phyloP scores from a whole-genome alignment of 2,113 vertebrate genomes.

The Paracanthobrama guichenoti region DNA sequence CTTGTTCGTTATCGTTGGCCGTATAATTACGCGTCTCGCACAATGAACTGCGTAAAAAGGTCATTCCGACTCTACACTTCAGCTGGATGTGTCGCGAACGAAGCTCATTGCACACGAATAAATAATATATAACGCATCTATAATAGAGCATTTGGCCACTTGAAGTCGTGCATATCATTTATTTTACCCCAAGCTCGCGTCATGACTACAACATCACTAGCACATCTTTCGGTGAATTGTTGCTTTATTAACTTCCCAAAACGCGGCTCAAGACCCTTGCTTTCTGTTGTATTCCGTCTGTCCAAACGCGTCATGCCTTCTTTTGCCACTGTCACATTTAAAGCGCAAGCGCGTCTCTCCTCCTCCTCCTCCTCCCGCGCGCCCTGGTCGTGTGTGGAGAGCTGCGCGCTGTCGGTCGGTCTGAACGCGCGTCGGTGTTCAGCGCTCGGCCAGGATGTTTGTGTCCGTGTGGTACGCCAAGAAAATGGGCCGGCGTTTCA shows the following conservation, averaged over 20 bases:
- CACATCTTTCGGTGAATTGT: background rate
- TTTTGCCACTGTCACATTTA: background rate
- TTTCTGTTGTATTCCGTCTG: background rate
- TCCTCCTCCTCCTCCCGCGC: conserved; percentile 50
- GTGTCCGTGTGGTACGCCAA: conserved; percentile 80
- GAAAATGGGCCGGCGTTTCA: conserved; percentile 76
- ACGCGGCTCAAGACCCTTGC: background rate
- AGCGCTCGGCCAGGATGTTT: conserved; percentile 68
- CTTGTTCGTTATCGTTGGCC: no score
- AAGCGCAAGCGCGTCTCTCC: background rate
- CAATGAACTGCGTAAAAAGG: no score
- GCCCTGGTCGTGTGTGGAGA: conserved; percentile 36
- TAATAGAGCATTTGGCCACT: background rate
- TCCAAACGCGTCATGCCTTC: background rate
- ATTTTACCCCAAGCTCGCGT: background rate
- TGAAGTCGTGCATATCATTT: background rate
- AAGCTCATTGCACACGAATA: background rate
- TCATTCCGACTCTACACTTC: background rate
- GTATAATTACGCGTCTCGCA: no score
- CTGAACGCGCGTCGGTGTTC: conserved; percentile 4
- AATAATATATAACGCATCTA: background rate
- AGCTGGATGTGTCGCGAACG: background rate
- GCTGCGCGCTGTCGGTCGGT: conserved; percentile 1
- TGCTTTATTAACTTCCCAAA: background rate
- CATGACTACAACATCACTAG: no score